Percentiles rank a stretch among this genome's conserved stretches.
phyloP scores from a whole-genome alignment of 2,888 invertebrate species.

The Acanthacorydalis orientalis region DNA sequence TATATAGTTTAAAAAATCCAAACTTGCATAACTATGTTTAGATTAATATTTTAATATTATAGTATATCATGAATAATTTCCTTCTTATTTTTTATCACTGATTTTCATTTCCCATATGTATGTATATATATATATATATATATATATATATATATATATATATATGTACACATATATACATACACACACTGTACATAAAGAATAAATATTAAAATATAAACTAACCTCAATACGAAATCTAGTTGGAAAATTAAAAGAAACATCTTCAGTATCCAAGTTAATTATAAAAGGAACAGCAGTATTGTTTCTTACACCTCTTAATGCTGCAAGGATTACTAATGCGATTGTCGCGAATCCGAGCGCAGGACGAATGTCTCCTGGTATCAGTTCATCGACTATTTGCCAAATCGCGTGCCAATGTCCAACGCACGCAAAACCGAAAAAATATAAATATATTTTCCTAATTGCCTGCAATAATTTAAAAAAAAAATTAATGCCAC shows the following conservation, averaged over 20 bases:
- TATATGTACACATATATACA: not conserved
- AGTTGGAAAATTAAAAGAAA: slow-evolving; percentile 41
- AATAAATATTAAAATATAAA: slow-evolving; percentile 8
- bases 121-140: too few relatives aligned
- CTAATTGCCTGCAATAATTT: not conserved
- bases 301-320: slow-evolving; percentile 26
- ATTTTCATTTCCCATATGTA: too few relatives aligned
- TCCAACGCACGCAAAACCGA: not conserved
- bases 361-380: not conserved
- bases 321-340: too few relatives aligned
- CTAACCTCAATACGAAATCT: slow-evolving; percentile 32
- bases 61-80: too few relatives aligned
- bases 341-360: too few relatives aligned
- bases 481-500: too few relatives aligned
- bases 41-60: too few relatives aligned
- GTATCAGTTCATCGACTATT: not conserved
- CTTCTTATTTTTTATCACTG: too few relatives aligned
- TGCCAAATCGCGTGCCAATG: not conserved
- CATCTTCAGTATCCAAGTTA: slow-evolving; percentile 35
- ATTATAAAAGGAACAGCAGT: slow-evolving; percentile 40
- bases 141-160: too few relatives aligned
- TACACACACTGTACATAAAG: too few relatives aligned
- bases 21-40: too few relatives aligned
- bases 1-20: too few relatives aligned
- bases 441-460: slow-evolving; percentile 2